Base-by-base conservation (phyloP, 2,888 invertebrate genomes). In the Noctua comes region DNA sequence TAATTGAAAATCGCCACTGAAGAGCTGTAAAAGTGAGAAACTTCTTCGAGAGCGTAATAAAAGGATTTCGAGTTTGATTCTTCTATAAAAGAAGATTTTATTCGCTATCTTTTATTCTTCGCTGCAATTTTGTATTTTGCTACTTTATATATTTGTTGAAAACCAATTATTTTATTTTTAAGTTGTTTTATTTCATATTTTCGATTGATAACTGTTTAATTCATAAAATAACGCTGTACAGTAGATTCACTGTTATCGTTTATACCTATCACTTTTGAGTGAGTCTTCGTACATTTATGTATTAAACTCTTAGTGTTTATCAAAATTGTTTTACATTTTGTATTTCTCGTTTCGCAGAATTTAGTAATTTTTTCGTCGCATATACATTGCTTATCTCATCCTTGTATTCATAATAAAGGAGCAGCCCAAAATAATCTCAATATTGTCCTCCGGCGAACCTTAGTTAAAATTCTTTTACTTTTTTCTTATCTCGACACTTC, bases 41-140 rank as follows among this genome's bases (percentile, higher is more conserved):
- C 71, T 84, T 85, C n/a, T 57, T 18, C 43, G 71, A 57, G 51
- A 66, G 66, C 43, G 62, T 69, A 62, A 80, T 80, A 87, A 87
- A 84, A 84, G 43, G 18, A 84, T 80, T 84, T 74, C n/a, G n/a
- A 80, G 24, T 84, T 80, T 64, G 85, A 87, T 80, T 87, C 84
- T 71, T 73, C 80, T 68, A n/a, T 76, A 40, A 51, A 65, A 80
- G 43, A 59, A 64, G 71, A 72, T 72, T 87, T 84, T 80, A 87
- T 76, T 84, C 65, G 48, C 74, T 73, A 68, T 24, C 46, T 46
- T 68, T 54, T 76, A 80, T 80, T 84, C 48, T 66, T 72, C 10
- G 68, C 40, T 73, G 68, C 65, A 83, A 73, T 79, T 74, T 86
- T 68, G 27, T 78, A 72, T 72, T 86, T 71, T 40, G 36, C 36